Conservation (phyloP, 2,888 invertebrate species). For the Zygogramma bicolorata region DNA sequence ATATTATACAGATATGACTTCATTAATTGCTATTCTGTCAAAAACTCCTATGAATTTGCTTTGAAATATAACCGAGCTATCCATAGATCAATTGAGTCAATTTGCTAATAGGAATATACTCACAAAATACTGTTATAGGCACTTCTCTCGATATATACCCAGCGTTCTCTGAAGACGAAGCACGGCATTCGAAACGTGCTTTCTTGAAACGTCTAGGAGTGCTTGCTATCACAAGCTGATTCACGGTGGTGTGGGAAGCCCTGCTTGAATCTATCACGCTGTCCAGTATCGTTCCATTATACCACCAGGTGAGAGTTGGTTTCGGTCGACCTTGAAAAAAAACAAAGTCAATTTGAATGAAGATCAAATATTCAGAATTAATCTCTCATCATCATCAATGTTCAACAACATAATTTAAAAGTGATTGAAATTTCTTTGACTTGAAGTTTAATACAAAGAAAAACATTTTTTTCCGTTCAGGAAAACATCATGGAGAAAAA, state of each 20-base stretch:
- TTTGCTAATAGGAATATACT: constrained; percentile 48
- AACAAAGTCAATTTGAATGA: not conserved
- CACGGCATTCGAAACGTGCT: constrained; percentile 82
- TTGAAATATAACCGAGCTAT: too few species aligned
- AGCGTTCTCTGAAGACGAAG: constrained; percentile 79
- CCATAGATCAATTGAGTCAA: not conserved
- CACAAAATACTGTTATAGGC: constrained; percentile 78
- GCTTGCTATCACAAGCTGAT: constrained; percentile 80
- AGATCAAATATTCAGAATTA: too few species aligned
- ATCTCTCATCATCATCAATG: too few species aligned
- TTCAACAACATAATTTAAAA: not conserved
- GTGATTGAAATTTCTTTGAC: too few species aligned
- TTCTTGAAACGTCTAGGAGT: constrained; percentile 80
- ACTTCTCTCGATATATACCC: constrained; percentile 79
- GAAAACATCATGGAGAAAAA: too few species aligned
- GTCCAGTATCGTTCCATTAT: constrained; percentile 80
- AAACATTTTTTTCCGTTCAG: too few species aligned
- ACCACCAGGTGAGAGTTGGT: constrained; percentile 88
- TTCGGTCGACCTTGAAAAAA: constrained; percentile 78
- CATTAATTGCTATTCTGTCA: too few species aligned
- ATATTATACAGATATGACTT: too few species aligned
- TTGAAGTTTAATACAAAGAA: too few species aligned
- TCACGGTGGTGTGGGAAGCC: constrained; percentile 74
- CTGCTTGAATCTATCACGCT: constrained; percentile 79
- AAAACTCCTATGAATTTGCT: too few species aligned